Percentiles rank a stretch among this genome's conserved stretches.
Conservation (phyloP, 2,888 invertebrate genomes). For the Capitulum mitella region DNA sequence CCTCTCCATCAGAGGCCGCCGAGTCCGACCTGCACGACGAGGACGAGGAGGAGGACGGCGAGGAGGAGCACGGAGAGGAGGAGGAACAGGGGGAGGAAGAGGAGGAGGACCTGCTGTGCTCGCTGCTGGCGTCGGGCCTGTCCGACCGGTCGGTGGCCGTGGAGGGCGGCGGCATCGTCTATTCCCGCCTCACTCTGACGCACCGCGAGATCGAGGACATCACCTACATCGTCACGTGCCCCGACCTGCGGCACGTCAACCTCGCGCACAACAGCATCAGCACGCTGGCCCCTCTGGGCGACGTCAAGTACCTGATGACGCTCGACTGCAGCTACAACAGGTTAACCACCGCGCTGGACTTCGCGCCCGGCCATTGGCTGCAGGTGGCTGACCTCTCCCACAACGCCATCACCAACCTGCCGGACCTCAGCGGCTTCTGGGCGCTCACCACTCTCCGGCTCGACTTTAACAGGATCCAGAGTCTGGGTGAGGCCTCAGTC, state of each 20-base stretch:
- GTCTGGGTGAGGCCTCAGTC: slow-evolving; percentile 8
- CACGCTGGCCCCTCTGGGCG: background rate
- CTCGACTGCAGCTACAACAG: background rate
- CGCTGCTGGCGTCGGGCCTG: background rate
- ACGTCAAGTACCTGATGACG: background rate
- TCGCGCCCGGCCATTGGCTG: slow-evolving; percentile 4
- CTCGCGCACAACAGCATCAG: slow-evolving; percentile 12
- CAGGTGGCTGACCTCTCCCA: background rate
- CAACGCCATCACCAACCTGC: background rate
- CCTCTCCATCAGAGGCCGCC: too few species aligned
- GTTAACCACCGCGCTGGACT: background rate
- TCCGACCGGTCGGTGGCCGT: background rate
- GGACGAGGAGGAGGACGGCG: background rate
- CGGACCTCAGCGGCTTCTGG: slow-evolving; percentile 3
- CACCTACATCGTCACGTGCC: background rate
- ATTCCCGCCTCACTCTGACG: background rate
- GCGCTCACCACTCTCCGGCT: background rate
- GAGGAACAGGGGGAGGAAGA: background rate
- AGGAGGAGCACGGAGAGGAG: background rate
- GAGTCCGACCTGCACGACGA: background rate
- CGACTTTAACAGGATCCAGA: background rate
- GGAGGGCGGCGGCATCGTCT: background rate
- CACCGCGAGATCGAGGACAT: background rate
- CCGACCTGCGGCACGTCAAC: background rate
- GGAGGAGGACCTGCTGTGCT: background rate